Conservation (phyloP, 2,888 invertebrate genomes). For the Xestia rhomboidea region DNA sequence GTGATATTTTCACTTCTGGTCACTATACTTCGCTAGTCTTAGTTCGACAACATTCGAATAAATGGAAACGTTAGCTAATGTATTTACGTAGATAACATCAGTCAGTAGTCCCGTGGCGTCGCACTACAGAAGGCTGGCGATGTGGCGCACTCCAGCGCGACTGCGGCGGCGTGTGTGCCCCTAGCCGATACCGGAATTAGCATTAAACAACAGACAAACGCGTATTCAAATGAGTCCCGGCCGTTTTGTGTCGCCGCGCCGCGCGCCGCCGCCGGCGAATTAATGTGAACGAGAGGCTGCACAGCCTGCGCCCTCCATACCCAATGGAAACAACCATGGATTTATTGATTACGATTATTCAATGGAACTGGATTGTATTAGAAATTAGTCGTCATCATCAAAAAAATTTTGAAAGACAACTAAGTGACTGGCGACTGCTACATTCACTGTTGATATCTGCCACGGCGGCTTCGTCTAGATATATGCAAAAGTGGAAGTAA, state of each 20-base stretch:
- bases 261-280: constrained; percentile 46
- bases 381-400: background rate
- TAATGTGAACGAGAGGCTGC: constrained; percentile 46
- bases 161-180: constrained; percentile 27
- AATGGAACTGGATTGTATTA: background rate
- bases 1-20: background rate
- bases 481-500: background rate
- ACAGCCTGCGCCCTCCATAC: constrained; percentile 16
- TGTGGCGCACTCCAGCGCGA: background rate
- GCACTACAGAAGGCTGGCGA: background rate
- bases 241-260: constrained; percentile 57
- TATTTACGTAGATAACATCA: background rate
- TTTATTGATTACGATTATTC: constrained; percentile 20
- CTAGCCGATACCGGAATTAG: constrained; percentile 61
- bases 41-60: background rate
- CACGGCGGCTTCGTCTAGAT: background rate
- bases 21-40: background rate
- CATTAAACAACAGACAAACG: constrained; percentile 72
- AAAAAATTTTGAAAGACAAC: background rate
- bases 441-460: background rate
- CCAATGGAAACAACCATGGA: constrained; percentile 6
- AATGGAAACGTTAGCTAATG: background rate
- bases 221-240: constrained; percentile 70
- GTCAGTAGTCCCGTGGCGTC: constrained; percentile 4
- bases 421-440: background rate